Percentiles rank a stretch among this genome's conserved stretches.
phyloP scores from a whole-genome alignment of 2,888 invertebrate genomes.

The Cecidostiba fungosa region DNA sequence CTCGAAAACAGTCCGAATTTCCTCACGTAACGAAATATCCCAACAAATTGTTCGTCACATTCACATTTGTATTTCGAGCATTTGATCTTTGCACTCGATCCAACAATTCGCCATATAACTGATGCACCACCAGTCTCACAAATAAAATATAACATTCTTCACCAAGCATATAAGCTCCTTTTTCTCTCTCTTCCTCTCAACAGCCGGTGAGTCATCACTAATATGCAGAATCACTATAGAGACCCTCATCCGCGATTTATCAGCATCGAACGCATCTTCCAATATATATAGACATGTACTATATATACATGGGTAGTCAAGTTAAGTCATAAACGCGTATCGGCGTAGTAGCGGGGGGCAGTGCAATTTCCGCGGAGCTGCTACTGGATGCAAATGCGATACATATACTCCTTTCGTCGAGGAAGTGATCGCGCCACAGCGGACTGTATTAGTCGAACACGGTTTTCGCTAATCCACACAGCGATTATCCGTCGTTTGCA shows the following conservation, averaged over 20 bases:
- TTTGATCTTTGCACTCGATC: neutral
- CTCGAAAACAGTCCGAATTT: neutral
- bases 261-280: neutral
- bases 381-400: constrained; percentile 50
- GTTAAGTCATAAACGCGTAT: constrained; percentile 53
- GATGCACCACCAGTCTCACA: neutral
- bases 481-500: constrained; percentile 22
- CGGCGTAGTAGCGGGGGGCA: neutral
- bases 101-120: neutral
- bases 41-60: neutral
- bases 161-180: neutral
- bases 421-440: constrained; percentile 48
- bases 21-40: neutral
- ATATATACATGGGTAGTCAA: neutral
- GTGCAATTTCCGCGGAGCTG: constrained; percentile 43
- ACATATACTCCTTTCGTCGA: constrained; percentile 38
- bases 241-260: neutral
- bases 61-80: neutral
- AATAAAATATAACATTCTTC: no score
- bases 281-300: neutral
- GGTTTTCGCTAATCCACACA: constrained; percentile 43
- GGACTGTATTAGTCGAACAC: constrained; percentile 45
- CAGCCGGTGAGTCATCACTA: neutral
- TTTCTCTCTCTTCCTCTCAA: neutral
- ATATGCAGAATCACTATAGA: neutral